Evolutionary conservation across 2,888 invertebrate genomes (phyloP).

Genomic region (Trichopoda pennipes): DNA sequence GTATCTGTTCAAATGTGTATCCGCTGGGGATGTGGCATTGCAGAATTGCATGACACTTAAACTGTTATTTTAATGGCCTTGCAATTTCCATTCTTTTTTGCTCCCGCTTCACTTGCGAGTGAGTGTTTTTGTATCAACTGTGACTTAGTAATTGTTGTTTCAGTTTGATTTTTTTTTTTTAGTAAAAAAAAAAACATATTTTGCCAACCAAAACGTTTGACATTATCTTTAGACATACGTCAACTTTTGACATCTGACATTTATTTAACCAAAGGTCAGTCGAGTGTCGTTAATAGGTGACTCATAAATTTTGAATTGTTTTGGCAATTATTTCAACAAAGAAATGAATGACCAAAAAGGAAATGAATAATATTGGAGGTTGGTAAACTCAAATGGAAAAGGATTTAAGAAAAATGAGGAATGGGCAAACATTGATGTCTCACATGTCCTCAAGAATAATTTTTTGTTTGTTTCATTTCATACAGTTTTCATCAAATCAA

Average conservation of each 20-base stretch:
- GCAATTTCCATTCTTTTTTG: constrained; percentile 42
- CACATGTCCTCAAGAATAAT: too few species aligned
- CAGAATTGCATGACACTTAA: constrained; percentile 54
- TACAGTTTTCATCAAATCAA: too few species aligned
- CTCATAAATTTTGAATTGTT: constrained; percentile 41
- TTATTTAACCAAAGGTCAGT: constrained; percentile 36
- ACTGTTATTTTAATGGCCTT: constrained; percentile 56
- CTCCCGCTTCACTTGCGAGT: not conserved
- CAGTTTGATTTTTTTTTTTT: not conserved
- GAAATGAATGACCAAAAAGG: not conserved
- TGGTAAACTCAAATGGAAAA: not conserved
- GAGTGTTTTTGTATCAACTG: constrained; percentile 36
- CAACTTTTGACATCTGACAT: constrained; percentile 38
- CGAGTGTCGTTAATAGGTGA: constrained; percentile 31
- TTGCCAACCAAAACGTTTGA: constrained; percentile 9
- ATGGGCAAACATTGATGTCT: too few species aligned
- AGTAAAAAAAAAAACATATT: not conserved
- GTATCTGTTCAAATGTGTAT: not conserved
- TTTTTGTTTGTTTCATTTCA: too few species aligned
- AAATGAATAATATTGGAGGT: constrained; percentile 13
- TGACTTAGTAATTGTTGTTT: constrained; percentile 36
- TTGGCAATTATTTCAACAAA: constrained; percentile 21
- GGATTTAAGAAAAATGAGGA: not conserved
- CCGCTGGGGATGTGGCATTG: constrained; percentile 45
- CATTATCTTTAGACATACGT: constrained; percentile 12